Base-by-base conservation (phyloP, 2,888 invertebrate species). In the Spisula solida region DNA sequence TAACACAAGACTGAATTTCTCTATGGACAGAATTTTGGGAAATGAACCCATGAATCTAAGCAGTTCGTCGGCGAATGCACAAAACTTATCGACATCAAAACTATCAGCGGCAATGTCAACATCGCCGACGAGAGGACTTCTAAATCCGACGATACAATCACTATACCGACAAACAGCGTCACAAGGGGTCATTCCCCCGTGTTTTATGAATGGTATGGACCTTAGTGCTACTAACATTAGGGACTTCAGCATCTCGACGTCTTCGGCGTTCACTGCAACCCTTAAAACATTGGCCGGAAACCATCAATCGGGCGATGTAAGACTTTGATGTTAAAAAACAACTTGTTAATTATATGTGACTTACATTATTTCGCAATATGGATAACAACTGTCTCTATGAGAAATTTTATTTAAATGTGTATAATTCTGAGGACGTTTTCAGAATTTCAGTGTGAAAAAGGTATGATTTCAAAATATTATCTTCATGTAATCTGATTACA, bases 21-120 rank as follows among this genome's bases (percentile, higher is more conserved):
- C 94, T 8, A 90, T 94, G 78, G 94, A 94, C 87, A 81, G 94
- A 90, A 91, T 94, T 51, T 82, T 94, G 0, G 93, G 94, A 75
- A 91, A 91, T 31, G 92, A 91, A 79, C 92, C 92, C 0, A 88
- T 92, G 47, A 92, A 92, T 70, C 80, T 92, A 47, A 92, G 90
- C 80, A 87, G 89, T 85, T 90, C 91, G 82, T 81, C 89, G n/a
- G 20, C 85, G n/a, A 86, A 47, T 34, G 79, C 79, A 41, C 82
- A 82, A 55, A 83, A 60, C 47, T 83, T 87, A 34, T 78, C 55
- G 55, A 78, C 80, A 25, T 48, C 47, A 29, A 87, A 82, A 51
- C 80, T 66, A 48, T 85, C 86, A 25, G 78, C 82, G 20, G 83
- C 60, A 6, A 85, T 88, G 29, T 81, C 85, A 41, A 47, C 85